These are phyloP conservation scores for Deilephila porcellus DNA, from an alignment of 2,888 invertebrate genomes.

Conservation along the genomic window DNA sequence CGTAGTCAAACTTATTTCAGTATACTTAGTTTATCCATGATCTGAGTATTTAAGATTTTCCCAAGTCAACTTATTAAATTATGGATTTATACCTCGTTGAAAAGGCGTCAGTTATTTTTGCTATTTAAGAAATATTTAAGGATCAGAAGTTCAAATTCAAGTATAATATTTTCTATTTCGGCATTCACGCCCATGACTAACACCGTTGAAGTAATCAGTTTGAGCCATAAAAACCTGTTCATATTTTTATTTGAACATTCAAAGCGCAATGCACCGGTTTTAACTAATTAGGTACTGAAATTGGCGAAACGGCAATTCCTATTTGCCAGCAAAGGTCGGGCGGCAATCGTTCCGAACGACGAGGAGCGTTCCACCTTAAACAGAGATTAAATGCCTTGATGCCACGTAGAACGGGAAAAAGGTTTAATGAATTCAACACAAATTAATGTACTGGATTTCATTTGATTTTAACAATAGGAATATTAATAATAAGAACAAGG, in stretches of 20 bases:
- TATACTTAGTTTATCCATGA: too few relatives aligned
- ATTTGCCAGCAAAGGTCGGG: slow-evolving; percentile 3
- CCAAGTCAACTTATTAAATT: too few relatives aligned
- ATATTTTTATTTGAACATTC: not conserved
- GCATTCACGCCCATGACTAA: not conserved
- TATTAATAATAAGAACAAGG: too few relatives aligned
- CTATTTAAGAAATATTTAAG: too few relatives aligned
- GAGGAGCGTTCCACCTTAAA: slow-evolving; percentile 6
- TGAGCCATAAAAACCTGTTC: not conserved
- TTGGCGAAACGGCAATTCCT: slow-evolving; percentile 6
- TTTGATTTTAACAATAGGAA: not conserved
- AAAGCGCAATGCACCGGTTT: slow-evolving; percentile 2
- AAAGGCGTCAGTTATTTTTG: too few relatives aligned
- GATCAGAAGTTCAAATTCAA: too few relatives aligned
- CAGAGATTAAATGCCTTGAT: slow-evolving; percentile 3
- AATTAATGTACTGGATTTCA: not conserved
- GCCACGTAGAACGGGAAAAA: not conserved
- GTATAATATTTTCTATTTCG: not conserved
- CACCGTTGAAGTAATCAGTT: not conserved
- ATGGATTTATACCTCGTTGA: too few relatives aligned
- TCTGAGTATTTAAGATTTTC: too few relatives aligned
- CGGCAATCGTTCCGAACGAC: not conserved
- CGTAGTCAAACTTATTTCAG: too few relatives aligned
- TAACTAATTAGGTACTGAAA: slow-evolving; percentile 3
- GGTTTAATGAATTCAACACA: not conserved